phyloP scores from a whole-genome alignment of 2,797 vertebrate genomes.

The Ctenopoma kingsleyae region DNA sequence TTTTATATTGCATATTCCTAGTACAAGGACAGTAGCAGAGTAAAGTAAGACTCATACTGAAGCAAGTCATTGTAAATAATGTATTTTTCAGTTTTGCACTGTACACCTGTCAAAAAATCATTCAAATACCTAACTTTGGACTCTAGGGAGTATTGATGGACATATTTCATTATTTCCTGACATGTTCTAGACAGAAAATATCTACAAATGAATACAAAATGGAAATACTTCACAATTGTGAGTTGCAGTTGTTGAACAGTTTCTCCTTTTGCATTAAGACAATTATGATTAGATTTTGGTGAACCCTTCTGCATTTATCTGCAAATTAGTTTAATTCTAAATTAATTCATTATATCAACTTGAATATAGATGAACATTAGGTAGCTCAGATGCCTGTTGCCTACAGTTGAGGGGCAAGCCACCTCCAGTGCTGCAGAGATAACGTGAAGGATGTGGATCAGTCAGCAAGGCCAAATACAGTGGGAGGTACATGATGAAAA shows the following conservation, averaged over 20 bases:
- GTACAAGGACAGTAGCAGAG: background rate
- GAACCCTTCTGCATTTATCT: background rate
- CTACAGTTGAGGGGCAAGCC: constrained; percentile 22
- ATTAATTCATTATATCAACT: constrained; percentile 32
- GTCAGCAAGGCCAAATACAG: constrained; percentile 58
- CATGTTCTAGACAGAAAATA: background rate
- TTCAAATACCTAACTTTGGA: background rate
- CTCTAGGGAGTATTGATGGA: background rate
- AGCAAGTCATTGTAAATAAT: background rate
- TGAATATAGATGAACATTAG: constrained; percentile 24
- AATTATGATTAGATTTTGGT: constrained; percentile 1
- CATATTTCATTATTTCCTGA: too few species aligned
- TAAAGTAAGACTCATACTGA: background rate
- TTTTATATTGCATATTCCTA: too few species aligned
- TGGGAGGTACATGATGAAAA: constrained; percentile 62
- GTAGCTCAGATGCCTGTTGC: constrained; percentile 11
- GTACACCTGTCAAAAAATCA: background rate
- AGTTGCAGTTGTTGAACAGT: background rate
- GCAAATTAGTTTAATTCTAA: constrained; percentile 10
- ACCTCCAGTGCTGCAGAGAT: constrained; percentile 9
- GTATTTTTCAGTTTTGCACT: background rate
- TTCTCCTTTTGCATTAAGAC: background rate
- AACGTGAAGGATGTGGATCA: constrained; percentile 57
- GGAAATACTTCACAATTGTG: background rate
- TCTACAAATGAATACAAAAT: background rate